These are phyloP conservation scores for Lasiommata megera DNA, from an alignment of 2,888 invertebrate genomes.

Conservation along the genomic window DNA sequence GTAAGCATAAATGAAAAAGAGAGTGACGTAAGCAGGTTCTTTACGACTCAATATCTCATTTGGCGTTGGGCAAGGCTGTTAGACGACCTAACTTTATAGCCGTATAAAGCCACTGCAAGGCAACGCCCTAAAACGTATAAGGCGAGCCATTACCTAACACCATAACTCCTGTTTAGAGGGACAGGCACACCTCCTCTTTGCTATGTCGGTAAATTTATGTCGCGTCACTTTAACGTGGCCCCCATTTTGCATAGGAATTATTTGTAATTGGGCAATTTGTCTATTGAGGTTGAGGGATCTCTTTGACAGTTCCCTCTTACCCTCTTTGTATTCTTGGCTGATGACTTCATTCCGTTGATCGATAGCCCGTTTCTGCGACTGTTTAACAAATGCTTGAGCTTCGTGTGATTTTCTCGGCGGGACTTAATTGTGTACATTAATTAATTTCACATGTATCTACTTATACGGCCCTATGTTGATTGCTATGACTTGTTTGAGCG, in stretches of 20 bases:
- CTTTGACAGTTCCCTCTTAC: conserved; percentile 17
- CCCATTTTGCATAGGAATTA: conserved; percentile 38
- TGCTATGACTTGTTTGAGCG: too few species aligned
- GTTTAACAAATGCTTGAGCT: conserved; percentile 9
- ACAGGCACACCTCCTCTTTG: conserved; percentile 40
- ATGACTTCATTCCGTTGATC: conserved; percentile 30
- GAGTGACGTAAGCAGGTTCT: conserved; percentile 22
- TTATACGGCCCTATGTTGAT: too few species aligned
- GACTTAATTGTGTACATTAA: neutral
- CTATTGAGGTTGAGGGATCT: conserved; percentile 33
- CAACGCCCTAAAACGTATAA: conserved; percentile 46
- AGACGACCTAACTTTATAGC: conserved; percentile 56
- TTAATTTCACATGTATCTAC: neutral
- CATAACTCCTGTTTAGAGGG: conserved; percentile 68
- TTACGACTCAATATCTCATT: conserved; percentile 52
- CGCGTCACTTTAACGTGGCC: conserved; percentile 48
- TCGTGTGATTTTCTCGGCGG: neutral
- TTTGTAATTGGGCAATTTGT: conserved; percentile 39
- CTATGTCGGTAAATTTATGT: conserved; percentile 58
- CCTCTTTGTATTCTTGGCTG: conserved; percentile 23
- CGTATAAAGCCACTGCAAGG: conserved; percentile 54
- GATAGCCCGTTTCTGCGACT: conserved; percentile 21
- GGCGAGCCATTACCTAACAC: conserved; percentile 61
- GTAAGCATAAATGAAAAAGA: conserved; percentile 11
- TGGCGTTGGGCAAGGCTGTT: conserved; percentile 46